Percentiles rank a stretch among this genome's conserved stretches.
Conservation (phyloP, 1,140 invertebrate genomes). For the Fragariocoptes setiger region DNA sequence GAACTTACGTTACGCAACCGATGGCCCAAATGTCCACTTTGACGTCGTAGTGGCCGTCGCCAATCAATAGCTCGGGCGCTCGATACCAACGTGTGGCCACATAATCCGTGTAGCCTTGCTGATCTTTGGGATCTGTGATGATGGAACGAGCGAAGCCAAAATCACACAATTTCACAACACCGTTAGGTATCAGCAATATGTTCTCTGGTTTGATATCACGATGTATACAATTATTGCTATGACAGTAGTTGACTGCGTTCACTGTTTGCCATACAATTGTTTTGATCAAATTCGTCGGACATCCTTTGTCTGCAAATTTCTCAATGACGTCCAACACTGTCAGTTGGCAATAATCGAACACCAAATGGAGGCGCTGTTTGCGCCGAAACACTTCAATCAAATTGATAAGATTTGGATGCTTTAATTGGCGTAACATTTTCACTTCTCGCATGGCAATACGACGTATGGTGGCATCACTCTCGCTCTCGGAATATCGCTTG, state of each 20-base stretch:
- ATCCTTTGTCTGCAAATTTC: conserved; percentile 36
- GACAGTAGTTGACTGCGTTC: conserved; percentile 76
- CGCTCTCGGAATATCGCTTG: conserved; percentile 94
- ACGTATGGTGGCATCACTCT: conserved; percentile 86
- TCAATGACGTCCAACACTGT: conserved; percentile 87
- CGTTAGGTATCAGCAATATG: conserved; percentile 68
- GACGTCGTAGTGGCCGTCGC: conserved; percentile 82
- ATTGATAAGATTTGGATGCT: conserved; percentile 90
- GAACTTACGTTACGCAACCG: conserved; percentile 69
- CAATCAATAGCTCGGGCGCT: conserved; percentile 76
- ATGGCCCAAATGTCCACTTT: conserved; percentile 93
- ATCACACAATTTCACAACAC: conserved; percentile 57
- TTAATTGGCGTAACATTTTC: conserved; percentile 68
- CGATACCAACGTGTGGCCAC: conserved; percentile 96
- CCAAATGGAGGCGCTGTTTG: conserved; percentile 77
- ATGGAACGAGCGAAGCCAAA: conserved; percentile 68
- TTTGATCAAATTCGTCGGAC: conserved; percentile 58
- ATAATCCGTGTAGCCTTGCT: conserved; percentile 95
- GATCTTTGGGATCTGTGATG: conserved; percentile 22
- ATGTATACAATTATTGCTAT: conserved; percentile 79
- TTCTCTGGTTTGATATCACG: conserved; percentile 96
- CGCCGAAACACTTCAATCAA: conserved; percentile 86
- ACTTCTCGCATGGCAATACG: conserved; percentile 95
- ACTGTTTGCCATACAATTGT: conserved; percentile 82
- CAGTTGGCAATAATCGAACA: conserved; percentile 93